Evolutionary conservation across 30 jellyfish, hydroid and myxozoan genomes (phyloP), one percentile per base, ranked within the genome.

Genomic region (Phacellophora camtschatica): DNA sequence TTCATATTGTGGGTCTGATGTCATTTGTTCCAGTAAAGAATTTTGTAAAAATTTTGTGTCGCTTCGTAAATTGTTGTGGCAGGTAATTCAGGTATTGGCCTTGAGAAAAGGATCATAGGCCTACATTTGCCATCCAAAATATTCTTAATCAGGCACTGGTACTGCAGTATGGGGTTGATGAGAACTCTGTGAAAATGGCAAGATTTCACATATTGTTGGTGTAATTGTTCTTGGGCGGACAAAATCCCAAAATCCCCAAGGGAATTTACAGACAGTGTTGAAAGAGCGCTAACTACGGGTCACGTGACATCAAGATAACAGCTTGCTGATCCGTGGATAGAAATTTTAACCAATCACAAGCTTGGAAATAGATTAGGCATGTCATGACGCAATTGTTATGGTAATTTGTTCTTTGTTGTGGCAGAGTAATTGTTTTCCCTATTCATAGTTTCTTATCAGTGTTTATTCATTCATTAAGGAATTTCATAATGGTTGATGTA

Each of bases 291-390:
- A 78, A 63, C 65, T 78, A 82, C 90, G 46, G 64, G 82, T 78
- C 90, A 78, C 90, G 90, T 78, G 90, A 78, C 73, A 32, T 42
- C 20, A 28, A 65, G 45, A 78, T 69, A 78, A 78, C 90, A 78
- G 90, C 90, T 78, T 78, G 90, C 78, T 78, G 90, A 78, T 69
- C 90, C 73, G 69, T 19, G 73, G 90, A 78, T 78, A 58, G 67
- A 30, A 69, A 58, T 78, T 37, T 78, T n/a, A 49, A 49, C 90
- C 90, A 78, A 78, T 78, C 90, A 78, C 53, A 48, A 36, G 84
- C 72, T 28, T 31, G 2, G 72, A 71, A 48, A 46, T 71, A 53
- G 71, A 37, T 51, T 42, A 53, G 34, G 84, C 48, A 43, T 62
- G 62, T 63, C 50, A 74, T 36, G 82, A 18, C 49, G 67, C 49